These are phyloP conservation scores for Telmatochromis brachygnathus DNA, from an alignment of 2,113 vertebrate genomes.

Conservation along the genomic window DNA sequence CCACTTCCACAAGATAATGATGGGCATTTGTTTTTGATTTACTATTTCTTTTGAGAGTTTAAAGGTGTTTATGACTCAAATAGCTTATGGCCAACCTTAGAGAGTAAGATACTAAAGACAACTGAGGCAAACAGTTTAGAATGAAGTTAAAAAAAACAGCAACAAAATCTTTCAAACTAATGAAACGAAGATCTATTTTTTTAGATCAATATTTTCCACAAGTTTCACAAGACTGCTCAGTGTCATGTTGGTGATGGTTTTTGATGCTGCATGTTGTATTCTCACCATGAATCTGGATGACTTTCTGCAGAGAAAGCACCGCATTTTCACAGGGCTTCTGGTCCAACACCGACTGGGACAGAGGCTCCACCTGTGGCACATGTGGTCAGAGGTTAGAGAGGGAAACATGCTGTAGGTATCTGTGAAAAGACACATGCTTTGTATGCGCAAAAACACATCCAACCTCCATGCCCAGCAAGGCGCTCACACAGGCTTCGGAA, in stretches of 20 bases:
- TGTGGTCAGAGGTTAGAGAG: not conserved
- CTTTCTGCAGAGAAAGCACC: constrained; percentile 77
- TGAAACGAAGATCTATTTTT: not conserved
- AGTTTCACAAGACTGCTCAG: not conserved
- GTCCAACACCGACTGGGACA: constrained; percentile 78
- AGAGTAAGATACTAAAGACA: not conserved
- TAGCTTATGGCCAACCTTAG: not conserved
- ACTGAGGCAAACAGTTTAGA: not conserved
- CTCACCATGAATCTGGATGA: constrained; percentile 86
- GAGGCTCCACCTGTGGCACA: constrained; percentile 75
- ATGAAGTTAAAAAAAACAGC: not conserved
- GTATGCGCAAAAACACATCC: not conserved
- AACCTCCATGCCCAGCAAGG: constrained; percentile 87
- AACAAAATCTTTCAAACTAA: not conserved
- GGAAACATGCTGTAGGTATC: not conserved
- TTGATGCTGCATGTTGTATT: not conserved
- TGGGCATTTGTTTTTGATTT: not conserved
- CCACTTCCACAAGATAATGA: not conserved
- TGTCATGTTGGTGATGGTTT: not conserved
- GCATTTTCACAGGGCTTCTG: constrained; percentile 84
- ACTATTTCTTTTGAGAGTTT: not conserved
- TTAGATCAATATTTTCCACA: not conserved
- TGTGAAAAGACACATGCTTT: not conserved
- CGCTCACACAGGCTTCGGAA: constrained; percentile 84
- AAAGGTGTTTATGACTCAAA: not conserved